Evolutionary conservation across 2,888 invertebrate genomes (phyloP).

Genomic region (Hipparchia semele): DNA sequence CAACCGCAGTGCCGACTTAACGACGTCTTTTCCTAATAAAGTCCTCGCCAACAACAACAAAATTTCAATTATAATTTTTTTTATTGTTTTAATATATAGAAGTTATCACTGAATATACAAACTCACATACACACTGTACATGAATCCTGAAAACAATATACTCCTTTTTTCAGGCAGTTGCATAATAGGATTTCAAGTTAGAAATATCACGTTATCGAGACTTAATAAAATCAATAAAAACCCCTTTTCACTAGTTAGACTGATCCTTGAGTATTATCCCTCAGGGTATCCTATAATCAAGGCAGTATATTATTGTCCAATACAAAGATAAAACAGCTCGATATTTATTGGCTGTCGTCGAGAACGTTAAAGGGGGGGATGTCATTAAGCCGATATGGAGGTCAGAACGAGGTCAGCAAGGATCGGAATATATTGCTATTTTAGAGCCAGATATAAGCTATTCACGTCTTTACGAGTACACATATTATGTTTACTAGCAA

Average conservation of each 20-base stretch:
- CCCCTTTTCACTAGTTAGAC: constrained; percentile 8
- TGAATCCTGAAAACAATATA: too few relatives aligned
- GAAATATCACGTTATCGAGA: neutral
- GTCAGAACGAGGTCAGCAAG: constrained; percentile 42
- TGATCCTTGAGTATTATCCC: constrained; percentile 23
- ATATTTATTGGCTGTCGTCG: constrained; percentile 45
- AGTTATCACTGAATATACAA: too few relatives aligned
- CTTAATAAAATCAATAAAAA: constrained; percentile 25
- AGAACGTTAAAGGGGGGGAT: constrained; percentile 42
- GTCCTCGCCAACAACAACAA: too few relatives aligned
- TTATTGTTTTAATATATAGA: too few relatives aligned
- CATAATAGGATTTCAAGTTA: neutral
- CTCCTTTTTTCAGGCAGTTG: too few relatives aligned
- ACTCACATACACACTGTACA: too few relatives aligned
- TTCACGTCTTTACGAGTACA: constrained; percentile 13
- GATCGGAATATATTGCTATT: constrained; percentile 39
- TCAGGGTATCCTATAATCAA: constrained; percentile 30
- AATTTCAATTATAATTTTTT: too few relatives aligned
- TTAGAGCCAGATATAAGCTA: constrained; percentile 33
- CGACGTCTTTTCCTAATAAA: too few relatives aligned
- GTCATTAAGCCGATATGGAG: constrained; percentile 44
- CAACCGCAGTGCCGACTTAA: too few relatives aligned
- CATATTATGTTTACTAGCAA: neutral
- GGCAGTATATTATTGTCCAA: constrained; percentile 34
- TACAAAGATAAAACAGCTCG: constrained; percentile 36